Conservation (phyloP, 2,113 vertebrate species). For the Cyprinodon tularosa region DNA sequence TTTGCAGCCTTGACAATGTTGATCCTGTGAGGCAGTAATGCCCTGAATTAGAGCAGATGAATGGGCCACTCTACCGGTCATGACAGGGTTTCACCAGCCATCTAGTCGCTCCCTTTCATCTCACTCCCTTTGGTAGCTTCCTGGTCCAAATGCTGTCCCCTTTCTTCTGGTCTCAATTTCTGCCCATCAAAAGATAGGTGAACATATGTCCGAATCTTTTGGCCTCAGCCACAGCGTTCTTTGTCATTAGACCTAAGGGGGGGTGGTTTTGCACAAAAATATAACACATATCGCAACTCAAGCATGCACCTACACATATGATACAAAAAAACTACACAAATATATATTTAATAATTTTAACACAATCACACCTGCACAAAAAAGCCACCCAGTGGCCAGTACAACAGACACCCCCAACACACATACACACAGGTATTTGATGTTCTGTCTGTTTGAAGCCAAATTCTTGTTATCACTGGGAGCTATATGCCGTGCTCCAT, state of each 20-base stretch:
- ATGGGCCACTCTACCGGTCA: slow-evolving; percentile 82
- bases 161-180: slow-evolving; percentile 91
- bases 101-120: slow-evolving; percentile 90
- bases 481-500: slow-evolving; percentile 86
- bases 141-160: slow-evolving; percentile 81
- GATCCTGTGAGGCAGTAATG: slow-evolving; percentile 82
- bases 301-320: background rate
- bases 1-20: slow-evolving; percentile 78
- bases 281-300: background rate
- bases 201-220: slow-evolving; percentile 85
- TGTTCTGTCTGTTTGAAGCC: slow-evolving; percentile 90
- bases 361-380: slow-evolving; percentile 21
- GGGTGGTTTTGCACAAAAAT: slow-evolving; percentile 40
- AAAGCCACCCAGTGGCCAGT: slow-evolving; percentile 35
- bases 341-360: slow-evolving; percentile 28
- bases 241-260: slow-evolving; percentile 76
- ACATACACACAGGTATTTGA: slow-evolving; percentile 83
- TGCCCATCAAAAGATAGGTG: slow-evolving; percentile 95
- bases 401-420: slow-evolving; percentile 32
- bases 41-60: slow-evolving; percentile 85
- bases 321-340: slow-evolving; percentile 35
- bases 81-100: slow-evolving; percentile 83
- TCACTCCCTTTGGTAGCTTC: slow-evolving; percentile 85
- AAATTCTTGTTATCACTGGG: slow-evolving; percentile 88
- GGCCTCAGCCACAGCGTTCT: slow-evolving; percentile 65